phyloP scores from a whole-genome alignment of 2,113 vertebrate genomes.

The Stomatorhinus ivindoensis region DNA sequence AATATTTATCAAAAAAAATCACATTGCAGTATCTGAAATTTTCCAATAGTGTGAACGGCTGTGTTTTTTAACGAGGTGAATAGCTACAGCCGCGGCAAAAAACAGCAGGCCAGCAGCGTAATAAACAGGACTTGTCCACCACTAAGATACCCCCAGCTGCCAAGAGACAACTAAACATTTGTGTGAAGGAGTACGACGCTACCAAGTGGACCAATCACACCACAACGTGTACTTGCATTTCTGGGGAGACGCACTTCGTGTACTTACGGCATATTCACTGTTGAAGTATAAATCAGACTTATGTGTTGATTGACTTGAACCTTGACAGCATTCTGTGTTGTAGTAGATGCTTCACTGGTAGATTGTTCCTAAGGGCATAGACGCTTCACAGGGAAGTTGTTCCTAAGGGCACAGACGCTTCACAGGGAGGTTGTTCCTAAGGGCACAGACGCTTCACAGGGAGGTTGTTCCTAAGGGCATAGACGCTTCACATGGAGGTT shows the following conservation, averaged over 20 bases:
- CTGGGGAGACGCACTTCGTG: neutral
- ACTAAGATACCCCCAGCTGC: neutral
- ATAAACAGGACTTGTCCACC: neutral
- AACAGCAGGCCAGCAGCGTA: neutral
- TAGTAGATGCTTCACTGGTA: neutral
- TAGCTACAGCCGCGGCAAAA: neutral
- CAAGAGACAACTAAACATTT: neutral
- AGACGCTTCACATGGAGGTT: too few species aligned
- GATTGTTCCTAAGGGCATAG: neutral
- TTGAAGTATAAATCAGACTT: neutral
- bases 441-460: too few species aligned
- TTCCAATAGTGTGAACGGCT: neutral
- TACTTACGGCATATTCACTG: neutral
- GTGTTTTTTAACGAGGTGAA: neutral
- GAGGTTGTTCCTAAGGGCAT: too few species aligned
- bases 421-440: too few species aligned
- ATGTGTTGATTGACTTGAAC: neutral
- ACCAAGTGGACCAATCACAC: neutral
- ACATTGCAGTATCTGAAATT: neutral
- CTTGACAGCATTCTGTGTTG: neutral
- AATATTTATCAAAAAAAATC: too few species aligned
- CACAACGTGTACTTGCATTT: neutral
- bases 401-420: too few species aligned
- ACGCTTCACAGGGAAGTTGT: too few species aligned
- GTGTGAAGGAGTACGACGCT: neutral